Evolutionary conservation across 1,140 invertebrate genomes (phyloP), one percentile per base, ranked within the genome.

Genomic region (Hycleus cichorii): DNA sequence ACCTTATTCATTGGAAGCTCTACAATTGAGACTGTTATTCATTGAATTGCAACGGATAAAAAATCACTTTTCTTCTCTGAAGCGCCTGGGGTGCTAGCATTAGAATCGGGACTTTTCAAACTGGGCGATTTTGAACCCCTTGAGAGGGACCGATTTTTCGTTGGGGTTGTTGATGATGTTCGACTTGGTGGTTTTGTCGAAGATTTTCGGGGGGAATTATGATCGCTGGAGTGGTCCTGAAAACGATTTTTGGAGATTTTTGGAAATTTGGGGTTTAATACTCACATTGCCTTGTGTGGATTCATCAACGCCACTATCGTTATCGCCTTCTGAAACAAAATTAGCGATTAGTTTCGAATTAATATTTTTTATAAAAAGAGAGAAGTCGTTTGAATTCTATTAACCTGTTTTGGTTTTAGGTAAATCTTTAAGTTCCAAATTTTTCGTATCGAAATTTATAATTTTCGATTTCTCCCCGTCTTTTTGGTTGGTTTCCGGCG

Each of bases 1-100:
- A 94, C 75, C 80, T 94, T 95, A 71, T 94, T 95, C 89, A 94
- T 94, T 51, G 92, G 90, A 62, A 95, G 74, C 82, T 88, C 83
- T 88, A 70, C 25, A 74, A 79, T 74, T 54, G 49, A 56, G 50
- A 45, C 53, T 7, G 61, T 54, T 52, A 44, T 42, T 26, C 25
- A 42, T 42, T 18, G 10, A 42, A 42, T n/a, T 52, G n/a, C 3
- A 47, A 1, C 12, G 18, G 27, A 44, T 25, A 52, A 47, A 5
- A 39, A 65, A 76, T 80, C 74, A 89, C 87, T 88, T 77, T 90
- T 90, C 72, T 87, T 89, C n/a, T 87, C 83, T 63, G 76, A 75
- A 40, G 75, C 68, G 56, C 68, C 66, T 1, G 71, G 71, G 24
- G 77, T 78, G 9, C 76, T 76, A 9, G 80, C 70, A 60, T 78